phyloP scores from a whole-genome alignment of 2,888 invertebrate genomes.

The Diogma glabrata region DNA sequence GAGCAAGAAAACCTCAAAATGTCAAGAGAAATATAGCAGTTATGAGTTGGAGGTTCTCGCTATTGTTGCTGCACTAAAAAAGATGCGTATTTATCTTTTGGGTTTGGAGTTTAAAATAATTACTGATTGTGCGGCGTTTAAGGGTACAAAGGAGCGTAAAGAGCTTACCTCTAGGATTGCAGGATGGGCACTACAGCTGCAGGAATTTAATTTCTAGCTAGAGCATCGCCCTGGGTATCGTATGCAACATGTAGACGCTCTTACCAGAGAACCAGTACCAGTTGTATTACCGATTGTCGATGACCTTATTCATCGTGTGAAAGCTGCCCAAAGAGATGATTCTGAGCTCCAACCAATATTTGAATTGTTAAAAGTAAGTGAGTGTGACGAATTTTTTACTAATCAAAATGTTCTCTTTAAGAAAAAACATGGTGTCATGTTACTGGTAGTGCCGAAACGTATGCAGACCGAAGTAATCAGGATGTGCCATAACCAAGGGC shows the following conservation, averaged over 20 bases:
- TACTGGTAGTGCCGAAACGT: not conserved
- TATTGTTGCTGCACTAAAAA: not conserved
- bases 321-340: not conserved
- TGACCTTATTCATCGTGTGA: not conserved
- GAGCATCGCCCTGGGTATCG: too few species aligned
- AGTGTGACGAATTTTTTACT: not conserved
- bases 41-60: not conserved
- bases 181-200: too few species aligned
- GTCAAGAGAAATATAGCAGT: not conserved
- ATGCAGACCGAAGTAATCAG: not conserved
- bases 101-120: not conserved
- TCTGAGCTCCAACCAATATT: not conserved
- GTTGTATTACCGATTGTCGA: not conserved
- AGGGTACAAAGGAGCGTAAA: not conserved
- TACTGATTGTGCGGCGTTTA: not conserved
- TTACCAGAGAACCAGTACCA: too few species aligned
- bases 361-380: not conserved
- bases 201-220: too few species aligned
- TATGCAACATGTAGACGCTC: too few species aligned
- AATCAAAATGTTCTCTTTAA: not conserved
- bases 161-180: too few species aligned
- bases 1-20: not conserved
- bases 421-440: too few species aligned
- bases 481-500: not conserved
- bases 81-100: not conserved